phyloP scores from a whole-genome alignment of 1,140 invertebrate genomes.

The Lasioglossum baleicum region DNA sequence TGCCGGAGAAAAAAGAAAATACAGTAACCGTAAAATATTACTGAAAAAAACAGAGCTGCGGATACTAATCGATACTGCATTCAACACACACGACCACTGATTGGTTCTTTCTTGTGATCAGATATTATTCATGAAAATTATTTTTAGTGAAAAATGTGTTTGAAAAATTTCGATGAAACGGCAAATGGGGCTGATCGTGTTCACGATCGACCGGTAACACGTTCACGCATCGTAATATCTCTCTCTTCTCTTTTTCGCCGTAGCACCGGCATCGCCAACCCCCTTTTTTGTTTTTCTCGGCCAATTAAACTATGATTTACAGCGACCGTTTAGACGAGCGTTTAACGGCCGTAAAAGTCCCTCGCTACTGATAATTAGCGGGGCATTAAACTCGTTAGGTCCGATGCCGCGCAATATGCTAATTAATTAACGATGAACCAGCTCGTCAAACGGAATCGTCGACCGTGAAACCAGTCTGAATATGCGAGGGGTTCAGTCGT shows the following conservation, averaged over 20 bases:
- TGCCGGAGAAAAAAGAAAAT: too few relatives aligned
- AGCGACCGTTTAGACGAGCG: slow-evolving; percentile 52
- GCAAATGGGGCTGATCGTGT: too few relatives aligned
- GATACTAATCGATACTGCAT: too few relatives aligned
- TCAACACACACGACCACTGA: too few relatives aligned
- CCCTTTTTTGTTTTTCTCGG: background rate
- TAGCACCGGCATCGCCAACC: background rate
- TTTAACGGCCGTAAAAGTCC: slow-evolving; percentile 60
- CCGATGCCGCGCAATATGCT: slow-evolving; percentile 47
- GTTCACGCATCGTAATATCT: background rate
- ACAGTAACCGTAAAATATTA: too few relatives aligned
- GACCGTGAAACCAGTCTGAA: background rate
- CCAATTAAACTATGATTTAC: slow-evolving; percentile 66
- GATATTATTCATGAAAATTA: too few relatives aligned
- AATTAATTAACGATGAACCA: slow-evolving; percentile 58
- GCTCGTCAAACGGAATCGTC: slow-evolving; percentile 39
- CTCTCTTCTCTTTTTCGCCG: background rate
- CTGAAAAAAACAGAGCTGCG: too few relatives aligned
- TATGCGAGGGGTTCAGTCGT: background rate
- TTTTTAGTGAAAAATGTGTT: too few relatives aligned
- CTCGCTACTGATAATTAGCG: slow-evolving; percentile 62
- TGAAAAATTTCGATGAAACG: too few relatives aligned
- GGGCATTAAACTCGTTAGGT: slow-evolving; percentile 60
- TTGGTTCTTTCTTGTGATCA: too few relatives aligned
- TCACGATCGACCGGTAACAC: background rate